phyloP scores from a whole-genome alignment of 2,888 invertebrate genomes.

The Archips crataeganus region DNA sequence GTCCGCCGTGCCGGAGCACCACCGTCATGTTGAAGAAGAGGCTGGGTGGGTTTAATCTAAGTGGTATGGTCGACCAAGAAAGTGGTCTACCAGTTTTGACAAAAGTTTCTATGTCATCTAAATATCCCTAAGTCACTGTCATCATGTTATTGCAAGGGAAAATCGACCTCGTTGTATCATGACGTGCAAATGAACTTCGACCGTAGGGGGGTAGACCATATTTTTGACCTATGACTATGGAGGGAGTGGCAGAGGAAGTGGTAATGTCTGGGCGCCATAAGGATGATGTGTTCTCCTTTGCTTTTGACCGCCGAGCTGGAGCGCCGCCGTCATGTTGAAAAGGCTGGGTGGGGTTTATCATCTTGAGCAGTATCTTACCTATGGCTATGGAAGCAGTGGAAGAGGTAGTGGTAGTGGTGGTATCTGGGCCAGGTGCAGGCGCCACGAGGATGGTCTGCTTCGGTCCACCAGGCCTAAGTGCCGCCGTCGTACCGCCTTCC shows the following conservation, averaged over 20 bases:
- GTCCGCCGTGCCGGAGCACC: not conserved
- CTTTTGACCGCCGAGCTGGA: conserved; percentile 71
- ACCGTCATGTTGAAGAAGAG: not conserved
- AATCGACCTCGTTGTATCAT: too few species aligned
- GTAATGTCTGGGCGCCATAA: conserved; percentile 63
- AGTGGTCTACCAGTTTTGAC: too few species aligned
- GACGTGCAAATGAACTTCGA: too few species aligned
- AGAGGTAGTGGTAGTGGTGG: conserved; percentile 49
- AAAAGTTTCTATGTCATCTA: too few species aligned
- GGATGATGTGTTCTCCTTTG: conserved; percentile 65
- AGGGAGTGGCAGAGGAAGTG: conserved; percentile 50
- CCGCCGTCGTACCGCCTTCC: conserved; percentile 72
- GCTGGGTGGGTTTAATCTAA: too few species aligned
- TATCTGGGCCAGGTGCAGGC: too few species aligned
- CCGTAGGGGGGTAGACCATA: too few species aligned
- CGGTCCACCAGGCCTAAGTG: conserved; percentile 68
- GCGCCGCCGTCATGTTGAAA: conserved; percentile 52
- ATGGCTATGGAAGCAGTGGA: conserved; percentile 51
- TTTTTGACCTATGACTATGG: conserved; percentile 45
- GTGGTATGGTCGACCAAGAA: too few species aligned
- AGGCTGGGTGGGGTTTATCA: too few species aligned
- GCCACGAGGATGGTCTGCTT: conserved; percentile 81
- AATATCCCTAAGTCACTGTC: too few species aligned
- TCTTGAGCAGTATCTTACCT: conserved; percentile 9
- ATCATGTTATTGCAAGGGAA: too few species aligned